Conservation (phyloP, 2,113 vertebrate genomes). For the Symphodus melops region DNA sequence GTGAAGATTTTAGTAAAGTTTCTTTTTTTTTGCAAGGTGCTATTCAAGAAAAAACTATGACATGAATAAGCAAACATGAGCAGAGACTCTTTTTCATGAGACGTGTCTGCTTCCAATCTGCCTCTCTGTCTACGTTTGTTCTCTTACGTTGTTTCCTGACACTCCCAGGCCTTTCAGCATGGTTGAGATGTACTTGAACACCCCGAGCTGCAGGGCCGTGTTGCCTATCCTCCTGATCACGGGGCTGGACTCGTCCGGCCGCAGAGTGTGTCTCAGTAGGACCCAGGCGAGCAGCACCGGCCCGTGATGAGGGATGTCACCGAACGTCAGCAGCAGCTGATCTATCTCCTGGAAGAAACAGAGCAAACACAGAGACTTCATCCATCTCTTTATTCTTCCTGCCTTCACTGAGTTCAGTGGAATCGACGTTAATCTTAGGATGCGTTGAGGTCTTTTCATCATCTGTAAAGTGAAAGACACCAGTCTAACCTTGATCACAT, state of each 20-base stretch:
- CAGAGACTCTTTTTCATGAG: not conserved
- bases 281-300: conserved; percentile 95
- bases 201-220: conserved; percentile 90
- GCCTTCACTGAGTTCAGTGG: too few relatives aligned
- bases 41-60: too few relatives aligned
- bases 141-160: conserved; percentile 92
- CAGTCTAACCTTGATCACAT: conserved; percentile 88
- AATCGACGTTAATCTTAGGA: too few relatives aligned
- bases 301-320: conserved; percentile 92
- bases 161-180: conserved; percentile 89
- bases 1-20: too few relatives aligned
- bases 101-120: not conserved
- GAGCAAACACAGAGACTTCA: not conserved
- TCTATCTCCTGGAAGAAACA: conserved; percentile 89
- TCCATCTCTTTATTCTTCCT: not conserved
- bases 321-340: conserved; percentile 90
- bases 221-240: conserved; percentile 90
- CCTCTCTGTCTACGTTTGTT: not conserved
- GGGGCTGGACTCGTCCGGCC: conserved; percentile 86
- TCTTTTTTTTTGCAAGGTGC: too few relatives aligned
- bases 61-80: too few relatives aligned
- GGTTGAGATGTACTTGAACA: conserved; percentile 93
- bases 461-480: too few relatives aligned
- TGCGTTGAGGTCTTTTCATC: too few relatives aligned
- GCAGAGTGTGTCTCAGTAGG: conserved; percentile 92